A percentile compares a stretch with the other conserved stretches of the same genome.
Evolutionary conservation across 1,140 invertebrate species (phyloP).

Genomic region (Armadillidium nasatum): DNA sequence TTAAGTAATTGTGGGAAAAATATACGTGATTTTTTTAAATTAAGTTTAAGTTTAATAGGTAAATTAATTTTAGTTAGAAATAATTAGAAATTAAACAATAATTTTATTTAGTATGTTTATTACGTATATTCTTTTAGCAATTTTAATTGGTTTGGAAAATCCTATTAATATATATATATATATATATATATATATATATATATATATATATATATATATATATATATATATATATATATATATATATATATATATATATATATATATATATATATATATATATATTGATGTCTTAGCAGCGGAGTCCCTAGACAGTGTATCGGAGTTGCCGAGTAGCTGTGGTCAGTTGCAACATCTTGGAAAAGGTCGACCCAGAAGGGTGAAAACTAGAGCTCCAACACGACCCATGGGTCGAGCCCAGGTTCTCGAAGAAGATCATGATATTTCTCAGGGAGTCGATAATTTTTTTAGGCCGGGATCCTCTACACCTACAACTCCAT

Average conservation of each 20-base stretch:
- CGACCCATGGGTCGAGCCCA: conserved; percentile 59
- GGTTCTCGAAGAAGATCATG: conserved; percentile 49
- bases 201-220: no score
- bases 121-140: no score
- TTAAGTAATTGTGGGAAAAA: no score
- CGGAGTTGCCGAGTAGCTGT: conserved; percentile 69
- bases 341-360: conserved; percentile 75
- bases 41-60: no score
- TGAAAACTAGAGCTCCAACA: conserved; percentile 77
- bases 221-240: not conserved
- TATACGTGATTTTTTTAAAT: no score
- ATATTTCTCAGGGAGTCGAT: conserved; percentile 59
- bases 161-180: no score
- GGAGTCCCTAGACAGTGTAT: conserved; percentile 67
- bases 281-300: conserved; percentile 36
- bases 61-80: no score
- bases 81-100: no score
- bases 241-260: conserved; percentile 1
- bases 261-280: not conserved
- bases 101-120: no score
- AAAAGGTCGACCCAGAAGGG: conserved; percentile 64
- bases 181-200: no score
- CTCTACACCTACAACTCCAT: conserved; percentile 59
- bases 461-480: conserved; percentile 66
- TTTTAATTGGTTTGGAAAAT: no score